These are phyloP conservation scores for Pristionchus entomophagus DNA, from an alignment of 2,888 invertebrate species.

Conservation along the genomic window DNA sequence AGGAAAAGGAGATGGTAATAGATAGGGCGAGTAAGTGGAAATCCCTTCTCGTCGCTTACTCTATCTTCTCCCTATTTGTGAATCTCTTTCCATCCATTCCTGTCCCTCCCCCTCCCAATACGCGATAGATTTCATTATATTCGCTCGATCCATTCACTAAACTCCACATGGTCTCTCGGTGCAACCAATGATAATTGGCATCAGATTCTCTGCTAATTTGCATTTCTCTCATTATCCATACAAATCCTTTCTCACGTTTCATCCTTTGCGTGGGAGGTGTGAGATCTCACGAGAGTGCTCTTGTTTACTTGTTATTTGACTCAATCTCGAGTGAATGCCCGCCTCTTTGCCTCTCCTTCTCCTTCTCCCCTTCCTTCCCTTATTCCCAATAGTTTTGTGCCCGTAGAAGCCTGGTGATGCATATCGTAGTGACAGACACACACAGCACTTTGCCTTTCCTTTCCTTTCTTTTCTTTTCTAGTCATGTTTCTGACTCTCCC, in stretches of 20 bases:
- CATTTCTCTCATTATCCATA: background rate
- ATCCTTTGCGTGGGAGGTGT: slow-evolving; percentile 28
- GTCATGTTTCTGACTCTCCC: slow-evolving; percentile 17
- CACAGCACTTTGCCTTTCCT: slow-evolving; percentile 28
- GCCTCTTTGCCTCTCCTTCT: background rate
- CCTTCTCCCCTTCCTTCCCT: background rate
- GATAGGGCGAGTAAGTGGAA: slow-evolving; percentile 36
- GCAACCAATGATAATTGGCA: slow-evolving; percentile 12
- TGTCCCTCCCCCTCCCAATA: background rate
- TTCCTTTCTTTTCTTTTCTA: background rate
- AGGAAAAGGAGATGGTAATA: slow-evolving; percentile 16
- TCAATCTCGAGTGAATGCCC: slow-evolving; percentile 34
- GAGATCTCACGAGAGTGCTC: background rate
- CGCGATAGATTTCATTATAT: background rate
- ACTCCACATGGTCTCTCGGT: background rate
- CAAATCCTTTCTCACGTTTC: background rate
- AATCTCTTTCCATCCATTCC: background rate
- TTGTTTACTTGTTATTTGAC: slow-evolving; percentile 37
- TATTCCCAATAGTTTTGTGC: background rate
- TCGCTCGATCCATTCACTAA: background rate
- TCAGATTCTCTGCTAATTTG: background rate
- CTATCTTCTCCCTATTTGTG: background rate
- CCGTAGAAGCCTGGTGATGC: slow-evolving; percentile 25
- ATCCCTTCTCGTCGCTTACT: background rate
- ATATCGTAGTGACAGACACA: slow-evolving; percentile 36